Percentiles rank a stretch among this genome's conserved stretches.
These are phyloP conservation scores for Helostoma temminkii DNA, from an alignment of 2,797 vertebrate species.

Conservation along the genomic window DNA sequence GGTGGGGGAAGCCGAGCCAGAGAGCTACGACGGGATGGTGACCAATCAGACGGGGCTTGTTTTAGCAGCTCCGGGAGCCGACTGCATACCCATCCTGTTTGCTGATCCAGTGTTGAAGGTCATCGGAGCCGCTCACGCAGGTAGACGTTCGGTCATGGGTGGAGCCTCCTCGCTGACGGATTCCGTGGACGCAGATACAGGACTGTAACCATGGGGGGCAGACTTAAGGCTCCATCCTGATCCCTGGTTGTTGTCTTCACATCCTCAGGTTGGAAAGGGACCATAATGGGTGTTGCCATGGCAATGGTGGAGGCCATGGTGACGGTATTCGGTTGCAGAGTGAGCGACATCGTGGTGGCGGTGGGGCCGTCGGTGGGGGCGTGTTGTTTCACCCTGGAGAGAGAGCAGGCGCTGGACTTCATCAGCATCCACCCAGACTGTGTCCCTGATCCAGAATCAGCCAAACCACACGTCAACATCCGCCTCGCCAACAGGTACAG, in stretches of 20 bases:
- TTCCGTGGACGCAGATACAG: too few relatives aligned
- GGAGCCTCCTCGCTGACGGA: too few relatives aligned
- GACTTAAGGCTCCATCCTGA: not conserved
- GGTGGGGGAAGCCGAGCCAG: slow-evolving; percentile 86
- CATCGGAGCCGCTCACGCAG: slow-evolving; percentile 93
- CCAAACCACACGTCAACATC: slow-evolving; percentile 87
- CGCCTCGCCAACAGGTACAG: slow-evolving; percentile 91
- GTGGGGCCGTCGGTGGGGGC: slow-evolving; percentile 92
- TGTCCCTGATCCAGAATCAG: slow-evolving; percentile 81
- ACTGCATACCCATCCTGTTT: slow-evolving; percentile 94
- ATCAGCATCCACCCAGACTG: slow-evolving; percentile 87
- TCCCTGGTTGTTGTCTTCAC: not conserved
- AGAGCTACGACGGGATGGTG: slow-evolving; percentile 90
- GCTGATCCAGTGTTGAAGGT: slow-evolving; percentile 90
- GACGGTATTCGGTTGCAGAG: slow-evolving; percentile 83
- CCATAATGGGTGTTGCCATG: slow-evolving; percentile 90
- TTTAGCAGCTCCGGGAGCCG: slow-evolving; percentile 91
- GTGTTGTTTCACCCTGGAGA: slow-evolving; percentile 91
- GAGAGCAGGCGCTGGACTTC: slow-evolving; percentile 84
- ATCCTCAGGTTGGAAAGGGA: slow-evolving; percentile 92
- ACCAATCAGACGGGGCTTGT: slow-evolving; percentile 87
- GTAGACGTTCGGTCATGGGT: slow-evolving; percentile 62
- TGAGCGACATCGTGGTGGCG: slow-evolving; percentile 87
- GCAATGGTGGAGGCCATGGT: slow-evolving; percentile 91
- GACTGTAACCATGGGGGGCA: too few relatives aligned